Evolutionary conservation across 64 coral and sea anemone genomes (phyloP), one percentile per base, ranked within the genome.

Genomic region (Actinia equina): DNA sequence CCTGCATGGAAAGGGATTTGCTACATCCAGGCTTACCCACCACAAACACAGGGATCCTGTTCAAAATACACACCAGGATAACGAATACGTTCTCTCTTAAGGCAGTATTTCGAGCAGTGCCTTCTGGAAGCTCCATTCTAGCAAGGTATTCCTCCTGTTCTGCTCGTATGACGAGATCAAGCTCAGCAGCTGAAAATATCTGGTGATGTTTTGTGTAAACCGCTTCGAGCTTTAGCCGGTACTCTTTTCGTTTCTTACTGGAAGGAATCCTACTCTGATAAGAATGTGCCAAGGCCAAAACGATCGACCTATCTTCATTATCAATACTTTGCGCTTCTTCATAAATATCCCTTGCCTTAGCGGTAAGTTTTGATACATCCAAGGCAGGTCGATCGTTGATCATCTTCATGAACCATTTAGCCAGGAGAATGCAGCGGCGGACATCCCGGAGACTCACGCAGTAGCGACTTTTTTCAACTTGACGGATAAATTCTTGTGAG

Each of bases 361-460:
- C 5, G 80, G 61, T 93, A 23, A 81, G 22, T 81, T 22, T 81
- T 30, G 17, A 17, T 3, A 26, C 58, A 19, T 43, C 60, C 26
- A 20, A 41, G 19, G 79, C 19, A 56, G 84, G 41, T 7, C 77
- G 62, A 16, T 81, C 78, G 6, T 22, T 43, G 0, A 92, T 74
- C 44, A 84, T 95, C 14, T 88, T 7, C 42, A 55, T 17, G 44
- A 98, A 98, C 96, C 96, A 98, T 4, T 37, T 37, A 18, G 94
- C 83, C 44, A 98, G 90, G 45, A 94, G 77, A 71, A 93, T 94
- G 76, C 92, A 94, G 17, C 96, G 92, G 45, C 89, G 88, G 13
- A 90, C 88, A 77, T 98, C 96, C 58, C 96, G 83, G 7, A 98
- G 93, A 65, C 96, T 98, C 9, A 98, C 96, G 86, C 96, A 94